phyloP scores from a whole-genome alignment of 2,797 vertebrate genomes.

The Cuniculus paca region DNA sequence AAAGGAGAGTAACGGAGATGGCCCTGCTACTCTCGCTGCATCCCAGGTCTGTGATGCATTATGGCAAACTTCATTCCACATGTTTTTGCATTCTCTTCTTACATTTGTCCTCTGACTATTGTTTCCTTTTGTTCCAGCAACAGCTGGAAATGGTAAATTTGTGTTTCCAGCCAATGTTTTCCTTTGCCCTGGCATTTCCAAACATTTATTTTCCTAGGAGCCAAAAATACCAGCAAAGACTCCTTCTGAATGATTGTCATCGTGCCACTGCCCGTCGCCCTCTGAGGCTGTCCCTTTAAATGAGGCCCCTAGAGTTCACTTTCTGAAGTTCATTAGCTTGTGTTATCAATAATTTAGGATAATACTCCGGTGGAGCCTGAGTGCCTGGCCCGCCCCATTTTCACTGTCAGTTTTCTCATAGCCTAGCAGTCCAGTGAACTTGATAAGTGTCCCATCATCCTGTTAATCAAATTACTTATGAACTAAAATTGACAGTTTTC shows the following conservation, averaged over 20 bases:
- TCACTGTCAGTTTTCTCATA: conserved; percentile 90
- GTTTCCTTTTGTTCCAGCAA: conserved; percentile 87
- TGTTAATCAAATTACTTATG: conserved; percentile 98
- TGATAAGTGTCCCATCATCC: conserved; percentile 95
- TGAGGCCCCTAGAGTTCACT: conserved; percentile 90
- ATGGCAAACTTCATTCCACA: conserved; percentile 86
- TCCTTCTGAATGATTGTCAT: conserved; percentile 74
- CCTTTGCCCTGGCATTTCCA: conserved; percentile 84
- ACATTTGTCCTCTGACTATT: conserved; percentile 88
- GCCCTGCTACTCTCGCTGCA: conserved; percentile 61
- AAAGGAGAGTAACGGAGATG: conserved; percentile 63
- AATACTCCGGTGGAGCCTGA: conserved; percentile 91
- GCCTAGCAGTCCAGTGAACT: conserved; percentile 93
- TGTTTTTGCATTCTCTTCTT: conserved; percentile 87
- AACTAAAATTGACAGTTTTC: conserved; percentile 99
- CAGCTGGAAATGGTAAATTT: conserved; percentile 90
- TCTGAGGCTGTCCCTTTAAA: conserved; percentile 88
- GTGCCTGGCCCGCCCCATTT: conserved; percentile 91
- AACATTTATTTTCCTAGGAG: conserved; percentile 70
- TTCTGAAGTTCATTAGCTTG: conserved; percentile 93
- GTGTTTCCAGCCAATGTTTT: conserved; percentile 86
- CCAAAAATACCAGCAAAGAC: conserved; percentile 71
- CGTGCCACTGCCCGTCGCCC: conserved; percentile 74
- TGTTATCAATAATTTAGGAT: conserved; percentile 94
- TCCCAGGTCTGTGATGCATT: conserved; percentile 83